Evolutionary conservation across 2,888 invertebrate genomes (phyloP).

Genomic region (Anorthoa munda): DNA sequence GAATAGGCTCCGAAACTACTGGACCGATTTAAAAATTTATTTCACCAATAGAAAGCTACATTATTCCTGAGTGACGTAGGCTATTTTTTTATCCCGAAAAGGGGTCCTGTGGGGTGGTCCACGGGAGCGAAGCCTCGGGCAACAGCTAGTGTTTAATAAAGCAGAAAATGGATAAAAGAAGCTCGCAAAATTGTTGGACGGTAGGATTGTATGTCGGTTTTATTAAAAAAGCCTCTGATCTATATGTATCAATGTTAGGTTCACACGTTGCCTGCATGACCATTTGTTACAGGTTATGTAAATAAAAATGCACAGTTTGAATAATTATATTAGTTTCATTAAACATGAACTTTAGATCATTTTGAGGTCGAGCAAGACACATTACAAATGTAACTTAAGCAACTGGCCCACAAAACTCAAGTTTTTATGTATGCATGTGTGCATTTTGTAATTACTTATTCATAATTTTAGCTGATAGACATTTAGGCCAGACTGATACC

Average conservation of each 20-base stretch:
- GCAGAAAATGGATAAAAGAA: too few species aligned
- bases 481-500: constrained; percentile 47
- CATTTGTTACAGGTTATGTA: constrained; percentile 23
- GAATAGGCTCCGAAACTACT: too few species aligned
- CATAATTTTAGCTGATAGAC: constrained; percentile 44
- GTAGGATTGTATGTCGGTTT: too few species aligned
- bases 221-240: not conserved
- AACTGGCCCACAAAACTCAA: constrained; percentile 45
- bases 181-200: too few species aligned
- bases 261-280: constrained; percentile 3
- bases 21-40: too few species aligned
- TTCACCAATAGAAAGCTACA: too few species aligned
- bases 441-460: constrained; percentile 59
- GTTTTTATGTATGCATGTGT: constrained; percentile 42
- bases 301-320: constrained; percentile 26
- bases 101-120: too few species aligned
- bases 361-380: constrained; percentile 53
- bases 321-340: constrained; percentile 46
- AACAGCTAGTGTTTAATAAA: too few species aligned
- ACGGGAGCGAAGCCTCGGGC: too few species aligned
- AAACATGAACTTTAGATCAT: constrained; percentile 53
- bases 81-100: too few species aligned
- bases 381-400: constrained; percentile 48
- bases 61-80: too few species aligned
- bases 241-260: not conserved